phyloP scores from a whole-genome alignment of 2,113 vertebrate species.

The Malaclemys terrapin region DNA sequence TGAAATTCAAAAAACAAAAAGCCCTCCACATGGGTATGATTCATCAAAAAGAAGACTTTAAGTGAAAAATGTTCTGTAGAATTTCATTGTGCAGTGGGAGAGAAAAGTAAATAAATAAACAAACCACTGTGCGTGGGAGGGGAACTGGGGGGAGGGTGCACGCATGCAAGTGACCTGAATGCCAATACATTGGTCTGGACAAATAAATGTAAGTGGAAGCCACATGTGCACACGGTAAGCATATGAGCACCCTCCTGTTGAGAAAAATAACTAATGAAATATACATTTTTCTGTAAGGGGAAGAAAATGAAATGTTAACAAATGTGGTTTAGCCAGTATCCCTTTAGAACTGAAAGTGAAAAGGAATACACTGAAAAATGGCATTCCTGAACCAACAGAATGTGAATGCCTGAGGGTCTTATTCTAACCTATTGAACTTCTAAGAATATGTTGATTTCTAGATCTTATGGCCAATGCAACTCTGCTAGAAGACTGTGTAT shows the following conservation, averaged over 20 bases:
- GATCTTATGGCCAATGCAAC: not conserved
- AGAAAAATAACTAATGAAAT: not conserved
- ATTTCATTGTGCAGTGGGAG: not conserved
- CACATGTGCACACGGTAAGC: not conserved
- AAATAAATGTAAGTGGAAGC: not conserved
- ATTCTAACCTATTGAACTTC: not conserved
- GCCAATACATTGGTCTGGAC: not conserved
- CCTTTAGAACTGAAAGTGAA: constrained; percentile 1
- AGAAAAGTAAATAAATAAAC: not conserved
- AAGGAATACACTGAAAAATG: constrained; percentile 3
- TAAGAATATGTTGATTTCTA: not conserved
- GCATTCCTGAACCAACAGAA: not conserved
- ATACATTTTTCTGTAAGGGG: not conserved
- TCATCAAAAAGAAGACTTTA: not conserved
- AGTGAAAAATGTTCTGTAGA: not conserved
- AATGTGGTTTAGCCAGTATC: not conserved
- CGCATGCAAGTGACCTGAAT: not conserved
- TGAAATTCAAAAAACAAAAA: not conserved
- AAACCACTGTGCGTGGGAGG: no score
- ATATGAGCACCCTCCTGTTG: not conserved
- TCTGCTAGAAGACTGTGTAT: not conserved
- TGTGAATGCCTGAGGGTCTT: not conserved
- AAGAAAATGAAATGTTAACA: not conserved
- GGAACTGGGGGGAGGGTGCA: not conserved
- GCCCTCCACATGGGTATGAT: not conserved